Conservation (phyloP, 2,797 vertebrate genomes). For the Sebastes kiyomatsui region DNA sequence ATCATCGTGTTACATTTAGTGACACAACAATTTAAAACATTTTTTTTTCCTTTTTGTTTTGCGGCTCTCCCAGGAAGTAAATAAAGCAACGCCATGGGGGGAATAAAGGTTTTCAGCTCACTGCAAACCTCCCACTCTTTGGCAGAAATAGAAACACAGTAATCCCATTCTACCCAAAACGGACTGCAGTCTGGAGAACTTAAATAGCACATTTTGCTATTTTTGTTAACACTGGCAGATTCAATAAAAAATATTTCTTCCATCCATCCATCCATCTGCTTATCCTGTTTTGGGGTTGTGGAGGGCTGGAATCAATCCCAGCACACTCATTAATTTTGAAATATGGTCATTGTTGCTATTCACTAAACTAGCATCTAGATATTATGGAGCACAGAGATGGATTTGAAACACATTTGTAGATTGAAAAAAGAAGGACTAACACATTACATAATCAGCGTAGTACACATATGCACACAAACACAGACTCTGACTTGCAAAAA, state of each 20-base stretch:
- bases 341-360: not conserved
- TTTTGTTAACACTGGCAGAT: not conserved
- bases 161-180: constrained; percentile 20
- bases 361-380: not conserved
- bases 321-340: not conserved
- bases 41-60: not conserved
- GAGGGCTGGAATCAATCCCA: not conserved
- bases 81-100: not conserved
- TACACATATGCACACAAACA: not conserved
- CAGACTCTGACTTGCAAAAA: not conserved
- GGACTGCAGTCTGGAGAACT: constrained; percentile 3
- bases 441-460: not conserved
- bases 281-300: not conserved
- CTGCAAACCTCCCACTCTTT: constrained; percentile 7
- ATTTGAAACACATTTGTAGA: constrained; percentile 21
- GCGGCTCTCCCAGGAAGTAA: not conserved
- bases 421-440: constrained; percentile 1
- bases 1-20: not conserved
- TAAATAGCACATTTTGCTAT: not conserved
- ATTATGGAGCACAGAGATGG: not conserved
- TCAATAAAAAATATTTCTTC: not conserved
- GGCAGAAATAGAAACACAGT: constrained; percentile 17
- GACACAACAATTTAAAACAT: not conserved
- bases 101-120: constrained; percentile 16
- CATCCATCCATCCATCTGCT: not conserved